Conservation (phyloP, 2,797 vertebrate species). For the Xenopus petersii region DNA sequence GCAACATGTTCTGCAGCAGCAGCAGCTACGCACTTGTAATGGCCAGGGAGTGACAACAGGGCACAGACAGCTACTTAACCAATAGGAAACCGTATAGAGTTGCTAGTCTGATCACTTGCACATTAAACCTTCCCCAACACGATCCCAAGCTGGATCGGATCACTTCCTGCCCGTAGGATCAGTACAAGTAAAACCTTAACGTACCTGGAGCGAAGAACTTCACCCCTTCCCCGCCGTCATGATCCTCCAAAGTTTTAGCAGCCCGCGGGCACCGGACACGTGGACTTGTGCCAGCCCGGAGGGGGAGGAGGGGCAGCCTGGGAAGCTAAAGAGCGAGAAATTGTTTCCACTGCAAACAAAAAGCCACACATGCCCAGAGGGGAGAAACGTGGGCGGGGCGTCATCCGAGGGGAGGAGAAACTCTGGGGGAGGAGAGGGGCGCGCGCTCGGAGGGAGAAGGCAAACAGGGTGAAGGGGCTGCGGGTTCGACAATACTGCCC, state of each 20-base stretch:
- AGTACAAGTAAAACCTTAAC: neutral
- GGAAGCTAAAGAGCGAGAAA: slow-evolving; percentile 66
- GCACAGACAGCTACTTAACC: too few relatives aligned
- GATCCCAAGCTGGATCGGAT: too few relatives aligned
- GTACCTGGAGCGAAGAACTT: neutral
- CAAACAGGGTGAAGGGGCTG: too few relatives aligned
- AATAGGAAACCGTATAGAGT: too few relatives aligned
- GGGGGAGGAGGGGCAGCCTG: slow-evolving; percentile 34
- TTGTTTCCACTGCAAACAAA: slow-evolving; percentile 75
- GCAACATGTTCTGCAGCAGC: too few relatives aligned
- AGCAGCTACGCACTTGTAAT: too few relatives aligned
- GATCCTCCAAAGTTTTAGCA: neutral
- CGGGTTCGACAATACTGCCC: too few relatives aligned
- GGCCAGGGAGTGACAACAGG: too few relatives aligned
- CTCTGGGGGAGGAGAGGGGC: slow-evolving; percentile 28
- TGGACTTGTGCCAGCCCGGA: slow-evolving; percentile 3
- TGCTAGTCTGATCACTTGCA: too few relatives aligned
- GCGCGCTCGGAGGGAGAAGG: slow-evolving; percentile 13
- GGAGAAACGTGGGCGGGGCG: slow-evolving; percentile 69
- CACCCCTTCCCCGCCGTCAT: neutral
- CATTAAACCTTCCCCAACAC: too few relatives aligned
- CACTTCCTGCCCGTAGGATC: too few relatives aligned
- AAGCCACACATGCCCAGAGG: slow-evolving; percentile 72
- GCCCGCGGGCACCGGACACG: slow-evolving; percentile 3
- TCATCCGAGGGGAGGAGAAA: slow-evolving; percentile 52